phyloP scores from a whole-genome alignment of 2,888 invertebrate species.

The Machimus rusticus region DNA sequence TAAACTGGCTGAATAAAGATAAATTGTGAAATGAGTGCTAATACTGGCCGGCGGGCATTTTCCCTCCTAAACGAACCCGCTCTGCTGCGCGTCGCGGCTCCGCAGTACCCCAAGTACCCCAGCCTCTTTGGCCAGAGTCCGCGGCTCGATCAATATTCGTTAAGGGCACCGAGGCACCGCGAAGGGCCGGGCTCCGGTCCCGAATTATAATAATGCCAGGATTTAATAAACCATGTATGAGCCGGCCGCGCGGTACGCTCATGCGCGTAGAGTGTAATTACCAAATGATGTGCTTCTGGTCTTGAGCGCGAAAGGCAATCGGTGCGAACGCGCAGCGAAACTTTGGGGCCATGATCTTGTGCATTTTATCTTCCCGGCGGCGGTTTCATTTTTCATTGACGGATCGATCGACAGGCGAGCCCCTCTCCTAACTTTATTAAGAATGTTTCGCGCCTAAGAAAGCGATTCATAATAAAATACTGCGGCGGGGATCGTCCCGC shows the following conservation, averaged over 20 bases:
- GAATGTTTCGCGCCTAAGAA: conserved; percentile 31
- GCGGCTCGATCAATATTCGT: background rate
- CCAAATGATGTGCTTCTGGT: conserved; percentile 42
- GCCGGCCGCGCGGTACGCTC: background rate
- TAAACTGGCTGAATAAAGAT: conserved; percentile 30
- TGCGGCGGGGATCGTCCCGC: background rate
- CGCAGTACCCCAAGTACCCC: background rate
- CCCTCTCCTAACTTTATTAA: conserved; percentile 24
- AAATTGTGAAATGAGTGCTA: conserved; percentile 37
- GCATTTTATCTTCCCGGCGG: conserved; percentile 36
- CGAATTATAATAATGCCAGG: conserved; percentile 35
- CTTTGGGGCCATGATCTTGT: conserved; percentile 14
- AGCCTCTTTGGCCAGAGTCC: background rate
- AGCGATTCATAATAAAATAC: conserved; percentile 32
- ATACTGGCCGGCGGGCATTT: conserved; percentile 32
- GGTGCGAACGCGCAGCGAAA: background rate
- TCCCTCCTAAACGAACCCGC: conserved; percentile 6
- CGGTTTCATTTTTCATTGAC: conserved; percentile 22
- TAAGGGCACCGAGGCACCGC: background rate
- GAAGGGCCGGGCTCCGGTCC: conserved; percentile 6
- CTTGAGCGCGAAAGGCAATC: background rate
- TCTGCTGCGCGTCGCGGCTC: background rate
- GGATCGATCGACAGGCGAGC: conserved; percentile 34
- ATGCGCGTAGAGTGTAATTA: conserved; percentile 36
- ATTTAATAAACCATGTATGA: conserved; percentile 12